Evolutionary conservation across 2,113 vertebrate genomes (phyloP).

Genomic region (Hippocampus guttulatus): DNA sequence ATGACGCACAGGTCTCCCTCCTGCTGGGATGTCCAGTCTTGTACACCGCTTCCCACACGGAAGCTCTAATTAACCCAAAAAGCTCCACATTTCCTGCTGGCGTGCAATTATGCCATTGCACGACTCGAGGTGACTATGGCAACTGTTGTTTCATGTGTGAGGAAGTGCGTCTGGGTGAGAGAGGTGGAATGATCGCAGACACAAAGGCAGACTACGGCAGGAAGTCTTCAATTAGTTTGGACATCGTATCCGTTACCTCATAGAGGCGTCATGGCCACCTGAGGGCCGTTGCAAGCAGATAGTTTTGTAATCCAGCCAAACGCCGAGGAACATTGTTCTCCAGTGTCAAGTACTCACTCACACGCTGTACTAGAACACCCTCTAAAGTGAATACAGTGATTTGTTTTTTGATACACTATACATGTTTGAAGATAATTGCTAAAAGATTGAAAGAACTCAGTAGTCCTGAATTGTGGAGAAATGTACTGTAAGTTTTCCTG

Average conservation of each 20-base stretch:
- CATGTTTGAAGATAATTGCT: too few relatives aligned
- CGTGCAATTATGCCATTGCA: constrained; percentile 25
- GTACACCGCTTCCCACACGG: constrained; percentile 40
- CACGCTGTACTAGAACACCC: neutral
- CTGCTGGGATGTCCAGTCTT: constrained; percentile 28
- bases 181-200: constrained; percentile 15
- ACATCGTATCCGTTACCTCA: neutral
- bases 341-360: neutral
- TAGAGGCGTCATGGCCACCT: neutral
- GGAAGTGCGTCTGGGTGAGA: constrained; percentile 1
- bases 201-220: neutral
- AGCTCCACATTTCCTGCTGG: constrained; percentile 42
- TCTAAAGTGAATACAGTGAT: neutral
- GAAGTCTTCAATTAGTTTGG: neutral
- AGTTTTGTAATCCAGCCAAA: neutral
- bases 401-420: too few relatives aligned
- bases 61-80: constrained; percentile 50
- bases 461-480: too few relatives aligned
- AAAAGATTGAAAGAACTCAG: neutral
- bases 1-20: constrained; percentile 52
- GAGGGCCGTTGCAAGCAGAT: neutral
- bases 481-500: too few relatives aligned
- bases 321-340: neutral
- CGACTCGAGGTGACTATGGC: constrained; percentile 21
- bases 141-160: constrained; percentile 24